These are phyloP conservation scores for Phataginus tricuspis DNA, from an alignment of 2,797 vertebrate species.

Conservation along the genomic window DNA sequence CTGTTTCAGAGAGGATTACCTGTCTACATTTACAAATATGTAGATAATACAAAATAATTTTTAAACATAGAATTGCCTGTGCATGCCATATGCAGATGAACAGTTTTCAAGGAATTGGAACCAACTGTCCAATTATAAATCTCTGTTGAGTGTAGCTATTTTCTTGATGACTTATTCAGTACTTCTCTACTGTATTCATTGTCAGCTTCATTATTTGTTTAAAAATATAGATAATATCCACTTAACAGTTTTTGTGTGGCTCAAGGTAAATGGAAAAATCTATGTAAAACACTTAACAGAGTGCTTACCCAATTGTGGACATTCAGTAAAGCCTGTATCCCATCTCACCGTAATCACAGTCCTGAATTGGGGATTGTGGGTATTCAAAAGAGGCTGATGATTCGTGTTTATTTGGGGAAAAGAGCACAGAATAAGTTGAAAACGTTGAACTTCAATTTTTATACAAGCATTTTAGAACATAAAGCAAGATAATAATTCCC, in stretches of 20 bases:
- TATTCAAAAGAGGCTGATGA: neutral
- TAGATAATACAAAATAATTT: conserved; percentile 7
- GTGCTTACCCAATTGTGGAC: neutral
- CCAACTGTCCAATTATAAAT: neutral
- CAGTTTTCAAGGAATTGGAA: neutral
- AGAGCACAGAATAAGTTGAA: neutral
- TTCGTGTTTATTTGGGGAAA: neutral
- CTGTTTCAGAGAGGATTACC: neutral
- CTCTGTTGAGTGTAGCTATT: neutral
- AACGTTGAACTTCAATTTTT: neutral
- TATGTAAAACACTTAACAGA: neutral
- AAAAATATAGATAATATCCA: neutral
- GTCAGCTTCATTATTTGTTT: neutral
- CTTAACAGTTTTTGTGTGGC: neutral
- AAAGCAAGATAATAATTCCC: neutral
- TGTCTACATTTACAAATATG: neutral
- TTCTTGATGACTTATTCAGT: neutral
- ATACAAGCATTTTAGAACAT: neutral
- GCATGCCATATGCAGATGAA: neutral
- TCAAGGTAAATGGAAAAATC: neutral
- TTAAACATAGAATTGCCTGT: neutral
- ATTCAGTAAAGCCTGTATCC: neutral
- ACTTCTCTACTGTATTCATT: neutral
- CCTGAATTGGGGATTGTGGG: neutral
- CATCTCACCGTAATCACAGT: neutral